phyloP scores from a whole-genome alignment of 2,113 vertebrate species.

The Trematomus loennbergii region DNA sequence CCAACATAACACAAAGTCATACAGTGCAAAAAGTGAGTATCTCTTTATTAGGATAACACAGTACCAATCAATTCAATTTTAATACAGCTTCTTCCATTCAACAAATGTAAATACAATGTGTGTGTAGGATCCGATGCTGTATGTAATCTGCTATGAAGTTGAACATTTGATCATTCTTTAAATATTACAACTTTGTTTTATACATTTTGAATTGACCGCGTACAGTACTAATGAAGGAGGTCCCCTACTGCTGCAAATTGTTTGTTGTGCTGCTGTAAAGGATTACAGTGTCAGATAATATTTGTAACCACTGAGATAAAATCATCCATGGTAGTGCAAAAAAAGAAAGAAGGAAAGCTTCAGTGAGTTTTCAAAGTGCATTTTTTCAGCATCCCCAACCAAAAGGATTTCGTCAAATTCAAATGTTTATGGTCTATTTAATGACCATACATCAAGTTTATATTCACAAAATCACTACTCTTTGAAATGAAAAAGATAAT shows the following conservation, averaged over 20 bases:
- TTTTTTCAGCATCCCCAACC: slow-evolving; percentile 4
- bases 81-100: slow-evolving; percentile 2
- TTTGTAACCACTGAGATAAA: slow-evolving; percentile 2
- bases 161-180: neutral
- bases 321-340: neutral
- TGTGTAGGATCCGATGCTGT: neutral
- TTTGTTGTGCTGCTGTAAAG: neutral
- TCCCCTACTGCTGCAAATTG: neutral
- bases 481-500: neutral
- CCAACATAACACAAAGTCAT: slow-evolving; percentile 13
- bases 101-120: neutral
- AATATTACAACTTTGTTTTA: neutral
- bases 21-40: slow-evolving; percentile 57
- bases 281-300: neutral
- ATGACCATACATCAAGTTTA: neutral
- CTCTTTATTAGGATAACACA: slow-evolving; percentile 51
- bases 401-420: neutral
- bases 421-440: neutral
- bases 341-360: slow-evolving; percentile 13
- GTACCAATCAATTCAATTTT: neutral
- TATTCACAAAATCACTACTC: neutral
- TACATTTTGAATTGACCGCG: neutral
- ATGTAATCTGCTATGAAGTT: neutral
- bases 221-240: neutral
- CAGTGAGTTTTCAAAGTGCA: slow-evolving; percentile 34